These are phyloP conservation scores for Entosphenus tridentatus DNA, from an alignment of 2,113 vertebrate genomes.

Conservation along the genomic window DNA sequence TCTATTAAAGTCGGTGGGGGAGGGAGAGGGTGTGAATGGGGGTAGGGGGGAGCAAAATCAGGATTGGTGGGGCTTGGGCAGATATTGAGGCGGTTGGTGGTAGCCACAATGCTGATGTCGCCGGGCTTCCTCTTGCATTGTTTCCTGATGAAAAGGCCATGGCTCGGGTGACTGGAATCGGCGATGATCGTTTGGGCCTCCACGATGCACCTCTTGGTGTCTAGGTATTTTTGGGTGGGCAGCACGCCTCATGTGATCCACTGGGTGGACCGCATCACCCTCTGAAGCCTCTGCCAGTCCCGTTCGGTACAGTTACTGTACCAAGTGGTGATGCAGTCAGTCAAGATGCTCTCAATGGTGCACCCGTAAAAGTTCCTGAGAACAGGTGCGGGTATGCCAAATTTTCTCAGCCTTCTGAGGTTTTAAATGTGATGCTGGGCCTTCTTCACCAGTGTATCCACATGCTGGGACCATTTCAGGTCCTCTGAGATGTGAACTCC, in stretches of 20 bases:
- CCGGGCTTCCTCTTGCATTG: no score
- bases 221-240: not conserved
- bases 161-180: not conserved
- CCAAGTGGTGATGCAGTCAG: not conserved
- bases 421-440: not conserved
- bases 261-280: not conserved
- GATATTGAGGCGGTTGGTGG: no score
- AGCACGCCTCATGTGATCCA: not conserved
- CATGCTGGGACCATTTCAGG: not conserved
- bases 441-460: conserved; percentile 6
- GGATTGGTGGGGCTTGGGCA: no score
- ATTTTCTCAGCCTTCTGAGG: not conserved
- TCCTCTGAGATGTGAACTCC: conserved; percentile 7
- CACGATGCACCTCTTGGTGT: not conserved
- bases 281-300: not conserved
- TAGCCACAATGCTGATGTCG: no score
- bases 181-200: not conserved
- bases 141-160: not conserved
- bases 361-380: not conserved
- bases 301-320: not conserved
- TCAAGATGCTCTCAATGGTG: conserved; percentile 1
- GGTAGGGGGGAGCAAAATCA: no score
- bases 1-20: no score
- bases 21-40: no score
- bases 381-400: not conserved